Conservation (phyloP, 2,888 invertebrate species). For the Ophion obscuratus region DNA sequence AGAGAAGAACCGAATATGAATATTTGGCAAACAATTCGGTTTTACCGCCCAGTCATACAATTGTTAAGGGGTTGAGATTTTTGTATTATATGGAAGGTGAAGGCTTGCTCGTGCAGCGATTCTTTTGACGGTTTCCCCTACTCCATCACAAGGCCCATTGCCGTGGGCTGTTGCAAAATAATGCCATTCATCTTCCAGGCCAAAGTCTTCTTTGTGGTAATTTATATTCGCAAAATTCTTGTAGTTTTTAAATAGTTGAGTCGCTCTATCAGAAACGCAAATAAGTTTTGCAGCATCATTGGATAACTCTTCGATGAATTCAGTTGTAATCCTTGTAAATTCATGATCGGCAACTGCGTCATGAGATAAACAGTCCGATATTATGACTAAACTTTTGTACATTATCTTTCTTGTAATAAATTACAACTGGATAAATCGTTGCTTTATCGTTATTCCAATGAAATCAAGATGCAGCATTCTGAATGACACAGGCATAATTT, state of each 20-base stretch:
- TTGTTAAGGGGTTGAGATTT: constrained; percentile 43
- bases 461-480: constrained; percentile 64
- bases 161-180: constrained; percentile 50
- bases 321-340: constrained; percentile 7
- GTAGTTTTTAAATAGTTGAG: constrained; percentile 58
- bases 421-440: constrained; percentile 66
- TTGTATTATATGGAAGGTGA: constrained; percentile 28
- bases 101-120: constrained; percentile 51
- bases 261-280: constrained; percentile 61
- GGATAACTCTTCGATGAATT: neutral
- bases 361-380: constrained; percentile 67
- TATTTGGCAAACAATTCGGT: constrained; percentile 43
- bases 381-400: constrained; percentile 24
- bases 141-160: neutral
- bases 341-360: constrained; percentile 64
- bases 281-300: constrained; percentile 45
- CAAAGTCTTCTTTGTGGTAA: constrained; percentile 57
- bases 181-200: constrained; percentile 51
- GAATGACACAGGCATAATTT: constrained; percentile 61
- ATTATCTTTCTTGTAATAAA: constrained; percentile 59
- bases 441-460: constrained; percentile 69
- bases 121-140: constrained; percentile 42
- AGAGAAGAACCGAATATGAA: constrained; percentile 35
- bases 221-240: constrained; percentile 54
- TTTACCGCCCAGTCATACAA: constrained; percentile 53